Evolutionary conservation across 2,797 vertebrate genomes (phyloP).

Genomic region (Lepilemur ruficaudatus): DNA sequence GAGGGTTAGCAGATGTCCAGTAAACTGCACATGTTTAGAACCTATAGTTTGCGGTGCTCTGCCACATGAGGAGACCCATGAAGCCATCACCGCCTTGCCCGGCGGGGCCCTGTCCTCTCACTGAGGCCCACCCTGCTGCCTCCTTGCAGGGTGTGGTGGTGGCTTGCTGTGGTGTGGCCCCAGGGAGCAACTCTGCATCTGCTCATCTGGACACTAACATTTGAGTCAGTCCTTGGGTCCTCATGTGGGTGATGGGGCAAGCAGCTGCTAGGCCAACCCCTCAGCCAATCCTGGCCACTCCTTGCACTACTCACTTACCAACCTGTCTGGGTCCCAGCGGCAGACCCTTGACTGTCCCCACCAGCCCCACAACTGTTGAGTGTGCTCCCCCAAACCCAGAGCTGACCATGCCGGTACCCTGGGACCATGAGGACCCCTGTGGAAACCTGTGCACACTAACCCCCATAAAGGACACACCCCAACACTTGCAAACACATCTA

Average conservation of each 20-base stretch:
- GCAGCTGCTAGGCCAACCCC: neutral
- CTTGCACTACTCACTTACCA: neutral
- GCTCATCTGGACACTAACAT: neutral
- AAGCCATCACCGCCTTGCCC: neutral
- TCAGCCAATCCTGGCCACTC: neutral
- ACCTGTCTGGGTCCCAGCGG: neutral
- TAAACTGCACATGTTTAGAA: neutral
- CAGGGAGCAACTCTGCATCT: neutral
- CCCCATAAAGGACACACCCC: neutral
- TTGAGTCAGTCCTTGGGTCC: neutral
- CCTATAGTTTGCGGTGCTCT: neutral
- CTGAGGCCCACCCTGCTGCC: neutral
- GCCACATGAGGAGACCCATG: neutral
- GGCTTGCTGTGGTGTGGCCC: too few relatives aligned
- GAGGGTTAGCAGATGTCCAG: neutral
- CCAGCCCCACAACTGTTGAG: neutral
- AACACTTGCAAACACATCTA: neutral
- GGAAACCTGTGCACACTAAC: neutral
- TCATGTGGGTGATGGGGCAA: neutral
- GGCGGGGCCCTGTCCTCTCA: neutral
- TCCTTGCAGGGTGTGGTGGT: neutral
- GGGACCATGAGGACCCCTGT: neutral
- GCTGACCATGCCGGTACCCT: neutral
- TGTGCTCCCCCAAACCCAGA: neutral
- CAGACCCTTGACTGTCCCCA: neutral